Conservation (phyloP, 2,797 vertebrate genomes). For the Tamandua tetradactyla region DNA sequence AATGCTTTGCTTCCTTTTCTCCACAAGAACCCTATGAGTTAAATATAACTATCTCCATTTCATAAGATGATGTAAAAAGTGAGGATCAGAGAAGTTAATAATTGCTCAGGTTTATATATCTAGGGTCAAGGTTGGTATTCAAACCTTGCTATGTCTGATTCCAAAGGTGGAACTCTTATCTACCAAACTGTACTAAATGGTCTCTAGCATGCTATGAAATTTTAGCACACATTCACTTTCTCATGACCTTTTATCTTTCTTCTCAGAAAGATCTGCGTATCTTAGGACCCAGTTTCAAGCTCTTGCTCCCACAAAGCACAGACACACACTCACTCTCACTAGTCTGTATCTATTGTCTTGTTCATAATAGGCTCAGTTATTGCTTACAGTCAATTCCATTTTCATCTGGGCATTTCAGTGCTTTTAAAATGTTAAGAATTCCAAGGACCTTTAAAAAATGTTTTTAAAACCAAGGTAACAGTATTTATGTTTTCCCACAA, state of each 20-base stretch:
- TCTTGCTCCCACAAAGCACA: neutral
- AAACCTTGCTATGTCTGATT: neutral
- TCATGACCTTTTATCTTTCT: neutral
- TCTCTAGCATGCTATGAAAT: neutral
- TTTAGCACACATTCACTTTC: neutral
- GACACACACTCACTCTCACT: neutral
- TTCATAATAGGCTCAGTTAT: neutral
- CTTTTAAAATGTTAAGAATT: conserved; percentile 24
- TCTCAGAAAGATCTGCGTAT: neutral
- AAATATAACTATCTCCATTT: neutral
- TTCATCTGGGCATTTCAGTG: neutral
- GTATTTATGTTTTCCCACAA: neutral
- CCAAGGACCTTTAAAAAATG: neutral
- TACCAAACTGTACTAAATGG: neutral
- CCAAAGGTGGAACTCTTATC: neutral
- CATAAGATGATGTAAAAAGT: conserved; percentile 6
- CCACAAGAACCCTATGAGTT: neutral
- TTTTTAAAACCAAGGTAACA: neutral
- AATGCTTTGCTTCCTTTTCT: neutral
- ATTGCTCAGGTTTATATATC: neutral
- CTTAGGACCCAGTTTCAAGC: neutral
- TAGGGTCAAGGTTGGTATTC: neutral
- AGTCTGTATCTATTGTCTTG: neutral
- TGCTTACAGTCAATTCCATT: neutral
- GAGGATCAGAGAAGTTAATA: neutral